Base-by-base conservation (phyloP, 2,797 vertebrate genomes). In the Nothura maculosa region DNA sequence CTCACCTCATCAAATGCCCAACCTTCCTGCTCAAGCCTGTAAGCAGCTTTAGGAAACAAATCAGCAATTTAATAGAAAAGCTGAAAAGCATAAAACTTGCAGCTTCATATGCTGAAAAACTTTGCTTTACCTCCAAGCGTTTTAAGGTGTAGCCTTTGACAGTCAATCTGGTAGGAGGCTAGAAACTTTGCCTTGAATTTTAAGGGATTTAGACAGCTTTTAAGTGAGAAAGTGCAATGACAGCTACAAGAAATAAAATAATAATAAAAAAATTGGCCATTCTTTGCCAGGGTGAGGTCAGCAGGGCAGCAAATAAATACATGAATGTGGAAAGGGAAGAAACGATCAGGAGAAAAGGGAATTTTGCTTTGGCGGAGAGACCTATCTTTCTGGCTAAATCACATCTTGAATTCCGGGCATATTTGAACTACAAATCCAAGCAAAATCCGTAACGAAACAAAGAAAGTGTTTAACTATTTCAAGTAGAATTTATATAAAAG, bases 301-400 rank as follows among this genome's bases (percentile, higher is more conserved):
- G 43, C 5, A 0, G 28, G 52, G 28, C 47, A 79, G 50, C 30
- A 45, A 69, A 27, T 1, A 40, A 69, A n/a, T 1, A 3, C 17
- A 8, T 0, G 1, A 0, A 0, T 3, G 4, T 7, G 32, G 43
- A 38, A 32, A 55, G 17, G 0, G 6, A 54, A 9, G 32, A 14
- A 84, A 77, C 43, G 30, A 27, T n/a, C 28, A 67, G n/a, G 12
- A 86, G 30, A 55, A 81, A 57, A 81, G 30, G 28, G 18, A 57
- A 20, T 8, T 57, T 20, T 43, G 18, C 10, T 52, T 22, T 48
- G 42, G n/a, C 30, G 47, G 6, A 74, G 3, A 74, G 3, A 61
- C 4, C 9, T 47, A 8, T 57, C 42, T 60, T 66, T 10, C 19
- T 0, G 1, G 34, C 38, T 6, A 52, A 48, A 52, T 28, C 12